A percentile compares a stretch with the other conserved stretches of the same genome.
Conservation (phyloP, 2,797 vertebrate genomes). For the Aulostomus chinensis region DNA sequence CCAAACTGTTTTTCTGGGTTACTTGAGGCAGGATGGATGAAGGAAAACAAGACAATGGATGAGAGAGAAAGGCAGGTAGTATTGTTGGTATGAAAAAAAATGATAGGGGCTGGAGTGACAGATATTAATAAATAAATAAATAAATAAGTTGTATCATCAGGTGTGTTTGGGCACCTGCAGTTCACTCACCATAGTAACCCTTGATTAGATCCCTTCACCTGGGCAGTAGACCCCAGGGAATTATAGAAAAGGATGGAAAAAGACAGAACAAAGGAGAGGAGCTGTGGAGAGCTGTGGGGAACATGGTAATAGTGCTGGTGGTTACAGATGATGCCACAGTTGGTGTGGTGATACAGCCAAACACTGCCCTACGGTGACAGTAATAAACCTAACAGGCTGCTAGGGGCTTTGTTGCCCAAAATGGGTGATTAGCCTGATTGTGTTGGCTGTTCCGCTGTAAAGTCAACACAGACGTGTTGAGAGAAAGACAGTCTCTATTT, state of each 20-base stretch:
- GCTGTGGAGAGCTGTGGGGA: constrained; percentile 3
- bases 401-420: constrained; percentile 35
- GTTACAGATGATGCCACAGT: constrained; percentile 63
- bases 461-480: constrained; percentile 6
- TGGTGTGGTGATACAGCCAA: constrained; percentile 57
- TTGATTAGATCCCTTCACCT: constrained; percentile 52
- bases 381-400: constrained; percentile 49
- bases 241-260: constrained; percentile 25
- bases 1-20: constrained; percentile 36
- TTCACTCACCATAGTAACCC: constrained; percentile 47
- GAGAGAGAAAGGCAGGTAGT: constrained; percentile 11
- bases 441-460: constrained; percentile 7
- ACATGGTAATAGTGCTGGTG: background rate
- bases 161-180: constrained; percentile 52
- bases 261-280: background rate
- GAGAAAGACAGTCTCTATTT: background rate
- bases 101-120: constrained; percentile 1
- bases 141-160: constrained; percentile 18
- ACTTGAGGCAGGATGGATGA: background rate
- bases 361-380: constrained; percentile 33
- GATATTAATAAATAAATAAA: constrained; percentile 3
- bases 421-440: constrained; percentile 43
- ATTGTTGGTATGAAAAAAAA: constrained; percentile 10
- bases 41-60: background rate
- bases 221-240: constrained; percentile 32